phyloP scores from a whole-genome alignment of 2,888 invertebrate species.

The Leptopilina myrica region DNA sequence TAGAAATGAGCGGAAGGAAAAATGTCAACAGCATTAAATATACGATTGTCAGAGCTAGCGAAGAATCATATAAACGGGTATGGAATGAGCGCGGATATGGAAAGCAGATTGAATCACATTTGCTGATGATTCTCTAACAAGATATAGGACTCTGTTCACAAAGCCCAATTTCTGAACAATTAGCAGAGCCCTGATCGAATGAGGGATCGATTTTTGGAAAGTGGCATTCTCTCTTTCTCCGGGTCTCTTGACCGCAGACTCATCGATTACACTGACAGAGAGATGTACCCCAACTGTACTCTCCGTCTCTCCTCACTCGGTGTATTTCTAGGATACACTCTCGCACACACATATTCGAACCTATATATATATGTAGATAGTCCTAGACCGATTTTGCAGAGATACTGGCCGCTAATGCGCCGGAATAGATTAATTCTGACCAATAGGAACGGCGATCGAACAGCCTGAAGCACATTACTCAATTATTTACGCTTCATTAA shows the following conservation, averaged over 20 bases:
- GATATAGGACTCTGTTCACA: conserved; percentile 13
- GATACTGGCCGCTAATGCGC: conserved; percentile 74
- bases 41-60: too few species aligned
- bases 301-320: background rate
- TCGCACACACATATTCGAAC: conserved; percentile 36
- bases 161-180: conserved; percentile 37
- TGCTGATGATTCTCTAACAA: conserved; percentile 26
- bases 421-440: conserved; percentile 77
- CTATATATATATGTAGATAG: conserved; percentile 46
- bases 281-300: conserved; percentile 52
- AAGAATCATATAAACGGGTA: conserved; percentile 4
- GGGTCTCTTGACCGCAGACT: conserved; percentile 47
- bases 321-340: conserved; percentile 44
- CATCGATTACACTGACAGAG: conserved; percentile 55
- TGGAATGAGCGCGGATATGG: conserved; percentile 7
- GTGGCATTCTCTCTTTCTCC: conserved; percentile 18
- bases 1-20: too few species aligned
- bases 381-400: conserved; percentile 67
- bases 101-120: conserved; percentile 10
- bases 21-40: too few species aligned
- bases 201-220: conserved; percentile 38
- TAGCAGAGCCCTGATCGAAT: conserved; percentile 35
- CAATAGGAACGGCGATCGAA: conserved; percentile 76
- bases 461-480: conserved; percentile 77
- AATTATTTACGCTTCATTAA: conserved; percentile 77